Evolutionary conservation across 2,888 invertebrate species (phyloP).

Genomic region (Quadriops clusia): DNA sequence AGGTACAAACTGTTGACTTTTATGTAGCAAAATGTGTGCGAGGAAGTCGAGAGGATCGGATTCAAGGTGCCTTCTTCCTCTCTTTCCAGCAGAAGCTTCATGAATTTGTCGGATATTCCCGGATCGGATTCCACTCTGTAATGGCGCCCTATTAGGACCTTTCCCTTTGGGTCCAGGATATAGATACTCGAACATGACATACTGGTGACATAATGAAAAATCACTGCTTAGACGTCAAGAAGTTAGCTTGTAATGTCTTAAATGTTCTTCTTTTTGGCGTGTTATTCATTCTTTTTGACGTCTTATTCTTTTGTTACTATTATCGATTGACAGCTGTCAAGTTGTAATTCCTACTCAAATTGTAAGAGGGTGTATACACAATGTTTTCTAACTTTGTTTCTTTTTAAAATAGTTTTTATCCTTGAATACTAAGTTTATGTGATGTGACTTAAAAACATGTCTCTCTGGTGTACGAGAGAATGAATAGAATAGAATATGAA

Average conservation of each 20-base stretch:
- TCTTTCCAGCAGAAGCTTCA: conserved; percentile 84
- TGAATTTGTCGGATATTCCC: conserved; percentile 85
- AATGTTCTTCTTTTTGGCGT: no score
- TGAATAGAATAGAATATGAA: no score
- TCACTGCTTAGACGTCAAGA: neutral
- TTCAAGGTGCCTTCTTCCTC: conserved; percentile 83
- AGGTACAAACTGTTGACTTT: conserved; percentile 91
- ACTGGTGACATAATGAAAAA: neutral
- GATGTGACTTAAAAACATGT: no score
- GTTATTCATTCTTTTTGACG: no score
- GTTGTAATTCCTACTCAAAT: no score
- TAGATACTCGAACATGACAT: conserved; percentile 92
- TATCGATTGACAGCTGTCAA: no score
- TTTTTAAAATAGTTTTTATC: no score
- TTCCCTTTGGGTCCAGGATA: conserved; percentile 85
- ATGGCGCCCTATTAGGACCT: conserved; percentile 85
- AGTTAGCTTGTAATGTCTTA: neutral
- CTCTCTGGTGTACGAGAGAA: no score
- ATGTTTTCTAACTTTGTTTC: no score
- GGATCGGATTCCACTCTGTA: conserved; percentile 91
- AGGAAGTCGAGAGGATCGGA: conserved; percentile 70
- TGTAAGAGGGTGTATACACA: no score
- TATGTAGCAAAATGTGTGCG: conserved; percentile 82
- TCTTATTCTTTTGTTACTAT: no score
- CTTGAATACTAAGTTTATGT: no score